Base-by-base conservation (phyloP, 2,113 vertebrate genomes). In the Monarcha castaneiventris region DNA sequence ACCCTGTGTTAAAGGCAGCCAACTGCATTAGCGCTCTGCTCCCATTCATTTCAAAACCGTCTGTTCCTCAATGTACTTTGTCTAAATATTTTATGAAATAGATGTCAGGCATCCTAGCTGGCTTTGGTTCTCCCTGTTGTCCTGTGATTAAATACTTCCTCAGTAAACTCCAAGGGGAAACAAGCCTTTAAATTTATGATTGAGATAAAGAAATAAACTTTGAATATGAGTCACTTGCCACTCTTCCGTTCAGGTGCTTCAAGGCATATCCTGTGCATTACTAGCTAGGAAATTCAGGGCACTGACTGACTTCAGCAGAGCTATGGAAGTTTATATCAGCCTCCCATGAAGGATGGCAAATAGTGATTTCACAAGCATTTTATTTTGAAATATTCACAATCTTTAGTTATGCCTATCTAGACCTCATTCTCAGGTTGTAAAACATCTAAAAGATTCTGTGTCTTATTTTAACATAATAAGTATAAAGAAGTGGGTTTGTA, bases 71-170 rank as follows among this genome's bases (percentile, higher is more conserved):
- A 96, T 82, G 78, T 52, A 92, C 56, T 95, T 94, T 72, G 66
- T 52, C 89, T 94, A 93, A 97, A 97, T 97, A 96, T 96, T 97
- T 97, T 85, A 96, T 96, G 79, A 95, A 94, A 95, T 88, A 95
- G 61, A 88, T 74, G 56, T 67, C 86, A 95, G 58, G 68, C 87
- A 83, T 91, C 64, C 89, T 82, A 93, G 84, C 85, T 76, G 81
- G 49, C 68, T 94, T 96, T 68, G 86, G 33, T 63, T 94, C 69
- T 91, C 68, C 51, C 61, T 76, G 48, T 84, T 97, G 73, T 82
- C 90, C 84, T 73, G 32, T 91, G 86, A 94, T 97, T 92, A 96
- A 95, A 96, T 81, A 75, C 33, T 92, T 97, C 95, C 95, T 78
- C 54, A 29, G 58, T 72, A 77, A 93, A 80, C 51, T 91, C 78